phyloP scores from a whole-genome alignment of 64 coral and sea anemone species.

The Acropora yongei region DNA sequence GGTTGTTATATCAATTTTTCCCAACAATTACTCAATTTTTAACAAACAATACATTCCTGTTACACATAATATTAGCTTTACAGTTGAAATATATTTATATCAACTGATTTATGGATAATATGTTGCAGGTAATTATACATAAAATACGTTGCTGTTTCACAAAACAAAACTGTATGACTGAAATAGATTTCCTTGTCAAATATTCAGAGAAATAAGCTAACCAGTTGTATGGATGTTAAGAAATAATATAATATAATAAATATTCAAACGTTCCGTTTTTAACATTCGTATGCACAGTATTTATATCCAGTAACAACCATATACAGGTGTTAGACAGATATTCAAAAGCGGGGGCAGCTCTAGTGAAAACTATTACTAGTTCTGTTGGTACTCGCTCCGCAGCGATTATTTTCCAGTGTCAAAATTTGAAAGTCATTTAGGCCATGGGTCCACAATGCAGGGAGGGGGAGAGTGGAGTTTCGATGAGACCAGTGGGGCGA shows the following conservation, averaged over 20 bases:
- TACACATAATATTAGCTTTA: neutral
- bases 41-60: conserved; percentile 33
- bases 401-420: no score
- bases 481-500: no score
- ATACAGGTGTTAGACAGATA: conserved; percentile 57
- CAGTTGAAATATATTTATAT: neutral
- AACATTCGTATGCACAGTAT: conserved; percentile 67
- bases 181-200: conserved; percentile 71
- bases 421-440: no score
- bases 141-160: conserved; percentile 66
- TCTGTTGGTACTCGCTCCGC: no score
- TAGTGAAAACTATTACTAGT: conserved; percentile 55
- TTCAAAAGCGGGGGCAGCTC: conserved; percentile 53
- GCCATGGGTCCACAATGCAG: no score
- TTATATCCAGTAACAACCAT: conserved; percentile 55
- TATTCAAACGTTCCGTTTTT: conserved; percentile 69
- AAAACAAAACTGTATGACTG: conserved; percentile 57
- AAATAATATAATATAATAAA: conserved; percentile 70
- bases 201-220: conserved; percentile 67
- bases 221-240: conserved; percentile 72
- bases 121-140: neutral
- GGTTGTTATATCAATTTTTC: conserved; percentile 54
- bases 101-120: neutral
- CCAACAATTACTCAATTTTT: conserved; percentile 55
- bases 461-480: no score